Evolutionary conservation across 2,113 vertebrate genomes (phyloP), one percentile per base, ranked within the genome.

Genomic region (Oryzias curvinotus): DNA sequence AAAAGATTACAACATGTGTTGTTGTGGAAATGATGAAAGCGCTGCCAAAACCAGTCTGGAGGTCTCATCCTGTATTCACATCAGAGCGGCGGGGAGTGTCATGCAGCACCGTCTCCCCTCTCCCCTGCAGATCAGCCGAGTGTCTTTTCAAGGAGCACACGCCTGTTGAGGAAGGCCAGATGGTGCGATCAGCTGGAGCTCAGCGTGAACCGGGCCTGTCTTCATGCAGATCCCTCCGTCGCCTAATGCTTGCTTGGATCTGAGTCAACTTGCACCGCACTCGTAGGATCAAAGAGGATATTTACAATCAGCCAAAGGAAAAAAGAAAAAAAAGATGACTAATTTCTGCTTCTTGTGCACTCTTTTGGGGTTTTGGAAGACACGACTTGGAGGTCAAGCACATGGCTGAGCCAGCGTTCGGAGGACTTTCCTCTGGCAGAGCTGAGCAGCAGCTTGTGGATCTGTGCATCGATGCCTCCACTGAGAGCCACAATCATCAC

Each of bases 181-280:
- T 86, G 84, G 82, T 50, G 45, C 48, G 57, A 71, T 84, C 77
- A 77, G 72, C 81, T 66, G 58, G 55, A 76, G 68, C 79, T 57
- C 54, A 47, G 54, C 68, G 21, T 56, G 56, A 54, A 69, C 28
- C 66, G n/a, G 60, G 69, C 74, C 65, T 52, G 72, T 81, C 78
- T 75, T 63, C 73, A 28, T 62, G 77, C 75, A 43, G 52, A 77
- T 79, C 70, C 80, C 77, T 84, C 82, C 77, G 72, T 79, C 63
- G 28, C 62, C 60, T 72, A 64, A 71, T 57, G 77, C 65, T 55
- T 25, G 28, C 63, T 65, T 68, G 73, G 75, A 77, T 78, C 62
- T 64, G 57, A 43, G 61, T 81, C 73, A 77, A 76, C 59, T 71
- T 64, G 71, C 48, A 72, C 71, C 68, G 77, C 68, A 58, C 68